Evolutionary conservation across 2,797 vertebrate species (phyloP).

Genomic region (Enteromius fasciolatus): DNA sequence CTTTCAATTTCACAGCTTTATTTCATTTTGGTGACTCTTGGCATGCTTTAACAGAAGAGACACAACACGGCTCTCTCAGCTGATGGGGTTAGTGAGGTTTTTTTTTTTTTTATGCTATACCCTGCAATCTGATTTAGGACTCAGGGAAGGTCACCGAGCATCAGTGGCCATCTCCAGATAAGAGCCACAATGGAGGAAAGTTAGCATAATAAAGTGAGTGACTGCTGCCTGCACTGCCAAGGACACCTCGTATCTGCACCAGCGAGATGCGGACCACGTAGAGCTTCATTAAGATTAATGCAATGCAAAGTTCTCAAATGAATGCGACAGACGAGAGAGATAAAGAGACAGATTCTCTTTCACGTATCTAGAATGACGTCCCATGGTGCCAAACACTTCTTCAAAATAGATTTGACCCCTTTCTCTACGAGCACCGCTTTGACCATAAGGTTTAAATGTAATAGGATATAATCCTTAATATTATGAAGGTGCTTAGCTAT

Average conservation of each 20-base stretch:
- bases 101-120: neutral
- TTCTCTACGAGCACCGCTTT: neutral
- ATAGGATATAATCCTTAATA: constrained; percentile 40
- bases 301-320: constrained; percentile 42
- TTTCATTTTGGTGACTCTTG: constrained; percentile 6
- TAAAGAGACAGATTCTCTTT: constrained; percentile 34
- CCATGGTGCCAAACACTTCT: neutral
- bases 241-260: constrained; percentile 48
- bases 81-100: neutral
- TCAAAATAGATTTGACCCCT: neutral
- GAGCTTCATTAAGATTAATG: constrained; percentile 54
- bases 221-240: constrained; percentile 39
- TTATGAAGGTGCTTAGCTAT: constrained; percentile 24
- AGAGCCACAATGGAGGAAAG: constrained; percentile 46
- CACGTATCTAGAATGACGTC: constrained; percentile 3
- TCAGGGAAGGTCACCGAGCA: constrained; percentile 37
- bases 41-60: constrained; percentile 11
- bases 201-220: constrained; percentile 54
- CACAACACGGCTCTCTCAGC: neutral
- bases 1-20: constrained; percentile 18
- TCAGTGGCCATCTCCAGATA: constrained; percentile 50
- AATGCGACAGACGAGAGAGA: constrained; percentile 39
- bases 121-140: constrained; percentile 33
- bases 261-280: constrained; percentile 27
- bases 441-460: constrained; percentile 28